Evolutionary conservation across 2,797 vertebrate species (phyloP).

Genomic region (Rhincodon typus): DNA sequence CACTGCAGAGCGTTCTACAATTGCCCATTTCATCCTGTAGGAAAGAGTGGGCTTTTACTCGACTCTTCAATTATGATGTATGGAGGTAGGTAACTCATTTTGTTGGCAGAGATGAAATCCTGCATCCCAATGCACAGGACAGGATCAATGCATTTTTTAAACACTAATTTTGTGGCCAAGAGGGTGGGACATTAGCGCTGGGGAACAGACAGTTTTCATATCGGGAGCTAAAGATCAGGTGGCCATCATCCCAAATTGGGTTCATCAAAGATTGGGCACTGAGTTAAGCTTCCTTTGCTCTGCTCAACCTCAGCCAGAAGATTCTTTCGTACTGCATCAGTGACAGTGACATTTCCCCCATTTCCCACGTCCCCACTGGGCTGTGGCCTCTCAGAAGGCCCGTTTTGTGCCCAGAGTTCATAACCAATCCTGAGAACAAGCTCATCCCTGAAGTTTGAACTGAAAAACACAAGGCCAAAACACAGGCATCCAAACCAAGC

Average conservation of each 20-base stretch:
- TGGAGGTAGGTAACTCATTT: neutral
- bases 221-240: neutral
- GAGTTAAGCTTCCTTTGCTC: neutral
- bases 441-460: neutral
- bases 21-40: neutral
- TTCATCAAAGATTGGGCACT: neutral
- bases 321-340: no score
- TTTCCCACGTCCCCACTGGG: neutral
- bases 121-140: neutral
- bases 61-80: neutral
- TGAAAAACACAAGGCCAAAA: neutral
- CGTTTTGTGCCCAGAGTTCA: neutral
- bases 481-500: neutral
- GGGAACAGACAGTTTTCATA: neutral
- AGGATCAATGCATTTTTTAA: neutral
- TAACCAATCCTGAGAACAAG: neutral
- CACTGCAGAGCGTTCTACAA: neutral
- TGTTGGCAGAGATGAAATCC: neutral
- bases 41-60: neutral
- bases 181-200: neutral
- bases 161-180: neutral
- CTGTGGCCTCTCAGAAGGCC: neutral
- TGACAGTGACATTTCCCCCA: neutral
- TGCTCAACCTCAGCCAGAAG: neutral
- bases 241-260: no score